Conservation (phyloP, 30 jellyfish, hydroid and myxozoan species). For the Cassiopea andromeda region DNA sequence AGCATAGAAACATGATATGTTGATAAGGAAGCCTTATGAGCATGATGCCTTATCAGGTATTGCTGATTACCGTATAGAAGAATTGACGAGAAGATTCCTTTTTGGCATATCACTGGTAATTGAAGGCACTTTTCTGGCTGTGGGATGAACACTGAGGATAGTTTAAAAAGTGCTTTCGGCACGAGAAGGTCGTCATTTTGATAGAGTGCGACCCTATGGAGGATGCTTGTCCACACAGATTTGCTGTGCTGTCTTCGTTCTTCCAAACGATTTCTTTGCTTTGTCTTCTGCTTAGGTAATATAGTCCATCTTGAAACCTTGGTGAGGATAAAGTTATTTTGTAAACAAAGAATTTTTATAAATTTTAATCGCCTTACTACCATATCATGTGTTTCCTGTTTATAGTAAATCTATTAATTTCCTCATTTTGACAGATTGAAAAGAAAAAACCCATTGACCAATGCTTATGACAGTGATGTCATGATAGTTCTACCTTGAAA, state of each 20-base stretch:
- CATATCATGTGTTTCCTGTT: neutral
- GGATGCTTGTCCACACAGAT: neutral
- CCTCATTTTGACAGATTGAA: neutral
- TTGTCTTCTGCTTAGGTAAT: neutral
- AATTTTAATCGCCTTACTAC: neutral
- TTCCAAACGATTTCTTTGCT: neutral
- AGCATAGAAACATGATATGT: too few species aligned
- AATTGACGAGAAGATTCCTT: too few species aligned
- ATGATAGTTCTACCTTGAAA: too few species aligned
- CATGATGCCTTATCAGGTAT: too few species aligned
- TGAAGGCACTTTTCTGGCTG: too few species aligned
- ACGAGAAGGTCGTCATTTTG: too few species aligned
- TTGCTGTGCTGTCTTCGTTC: neutral
- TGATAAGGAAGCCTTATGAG: too few species aligned
- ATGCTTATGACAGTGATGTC: too few species aligned
- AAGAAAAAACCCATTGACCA: neutral
- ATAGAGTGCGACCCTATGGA: neutral
- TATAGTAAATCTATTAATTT: neutral
- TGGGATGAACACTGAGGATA: too few species aligned
- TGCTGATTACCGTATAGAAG: too few species aligned
- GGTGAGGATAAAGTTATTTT: neutral
- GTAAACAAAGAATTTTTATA: neutral
- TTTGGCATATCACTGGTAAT: too few species aligned
- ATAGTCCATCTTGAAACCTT: neutral
- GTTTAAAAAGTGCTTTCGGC: too few species aligned